Evolutionary conservation across 2,888 invertebrate genomes (phyloP), one percentile per base, ranked within the genome.

Genomic region (Drosophila paramelanica): DNA sequence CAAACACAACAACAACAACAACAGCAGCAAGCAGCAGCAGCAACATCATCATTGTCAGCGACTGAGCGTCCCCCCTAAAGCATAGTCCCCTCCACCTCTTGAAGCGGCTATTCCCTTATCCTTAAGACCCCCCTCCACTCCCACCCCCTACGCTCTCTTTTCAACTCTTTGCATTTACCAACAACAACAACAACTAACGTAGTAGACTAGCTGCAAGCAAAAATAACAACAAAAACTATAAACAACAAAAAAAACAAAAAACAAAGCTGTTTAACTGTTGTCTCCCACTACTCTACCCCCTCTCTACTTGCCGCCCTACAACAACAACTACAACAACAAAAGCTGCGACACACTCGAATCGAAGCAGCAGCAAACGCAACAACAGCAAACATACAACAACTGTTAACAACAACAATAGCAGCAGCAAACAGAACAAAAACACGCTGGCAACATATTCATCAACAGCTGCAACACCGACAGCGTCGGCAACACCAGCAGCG

Each of bases 21-120:
- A 8, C 43, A 55, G 3, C 27, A 52, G n/a, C 33, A 56, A 25
- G 57, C 68, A 68, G 76, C 86, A 76, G 73, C 83, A 85, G 88
- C 85, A 85, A 89, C 85, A 85, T 85, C 89, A 85, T 85, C 85
- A 85, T 85, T 85, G 88, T 85, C 85, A 85, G 81, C 84, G 84
- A 83, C 89, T 74, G 67, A 72, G 79, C 58, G 62, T 68, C 38
- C 43, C 51, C 42, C 42, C 47, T 53, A 51, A 47, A 36, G 38
- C 33, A 46, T 14, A 43, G 31, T 43, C 14, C 36, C 49, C 45
- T 42, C 23, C 53, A 23, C 4, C 17, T 4, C 2, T 33, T 31
- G 1, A 31, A 10, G 0, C 31, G 2, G 31, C 8, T 10, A 10
- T 31, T 31, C 31, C 31, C 31, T 65, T 23, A 27, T 17, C 38